Evolutionary conservation across 1,140 invertebrate genomes (phyloP), one percentile per base, ranked within the genome.

Genomic region (Nebria ingens): DNA sequence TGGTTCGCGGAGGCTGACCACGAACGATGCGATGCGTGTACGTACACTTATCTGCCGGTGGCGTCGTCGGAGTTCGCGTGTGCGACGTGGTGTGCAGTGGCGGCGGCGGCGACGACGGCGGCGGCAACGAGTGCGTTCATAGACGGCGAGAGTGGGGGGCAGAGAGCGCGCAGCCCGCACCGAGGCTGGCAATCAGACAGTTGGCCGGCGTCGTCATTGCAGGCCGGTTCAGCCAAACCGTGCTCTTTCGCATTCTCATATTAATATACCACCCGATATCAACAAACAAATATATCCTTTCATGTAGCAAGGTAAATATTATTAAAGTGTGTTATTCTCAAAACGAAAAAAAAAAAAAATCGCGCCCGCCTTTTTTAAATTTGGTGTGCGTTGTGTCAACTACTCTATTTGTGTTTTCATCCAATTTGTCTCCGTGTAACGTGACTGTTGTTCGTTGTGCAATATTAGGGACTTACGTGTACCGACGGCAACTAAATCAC

Each of bases 131-230:
- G 25, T 56, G 55, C 49, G 55, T 56, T 6, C n/a, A 49, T 56
- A 49, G 42, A 45, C 51, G 15, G 21, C 21, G 51, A 11, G 51
- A 52, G 45, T 50, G 45, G 45, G n/a, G n/a, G n/a, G 45, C 4
- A 15, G 22, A 52, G 51, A 23, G 3, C 9, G 51, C 19, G 4
- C 9, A 12, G 58, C 59, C 55, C 53, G 58, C 52, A 58, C 56
- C 55, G 60, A 58, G 57, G 53, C 50, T 17, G 40, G 56, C 56
- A 51, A 53, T 59, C 58, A 61, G 60, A 61, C 60, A 61, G 60
- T 61, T 61, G 60, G 60, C 58, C 60, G 60, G 60, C 60, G 58
- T 59, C 60, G 58, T 60, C 53, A 57, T 58, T 51, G 55, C 60
- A 56, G 55, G 55, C 56, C 55, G 60, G 57, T 55, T 57, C 58